Conservation (phyloP, 2,797 vertebrate species). For the Macrochelys suwanniensis region DNA sequence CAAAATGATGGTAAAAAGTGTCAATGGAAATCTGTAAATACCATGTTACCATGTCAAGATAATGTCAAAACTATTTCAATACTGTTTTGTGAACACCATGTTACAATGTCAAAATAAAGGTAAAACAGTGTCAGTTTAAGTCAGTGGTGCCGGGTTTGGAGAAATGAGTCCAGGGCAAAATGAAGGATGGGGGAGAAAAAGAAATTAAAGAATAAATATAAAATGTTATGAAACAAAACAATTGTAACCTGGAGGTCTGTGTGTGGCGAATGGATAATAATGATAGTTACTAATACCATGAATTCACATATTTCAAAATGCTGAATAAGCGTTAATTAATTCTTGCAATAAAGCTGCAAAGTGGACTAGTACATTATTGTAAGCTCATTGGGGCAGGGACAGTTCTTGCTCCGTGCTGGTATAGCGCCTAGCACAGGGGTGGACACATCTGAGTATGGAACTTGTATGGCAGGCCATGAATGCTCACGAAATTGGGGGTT, state of each 20-base stretch:
- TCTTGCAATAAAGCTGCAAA: not conserved
- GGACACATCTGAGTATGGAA: too few relatives aligned
- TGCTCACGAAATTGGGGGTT: too few relatives aligned
- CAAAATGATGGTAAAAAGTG: constrained; percentile 46
- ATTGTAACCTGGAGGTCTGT: not conserved
- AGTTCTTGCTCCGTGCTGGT: not conserved
- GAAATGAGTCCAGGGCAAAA: not conserved
- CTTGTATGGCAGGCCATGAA: too few relatives aligned
- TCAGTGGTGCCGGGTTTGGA: not conserved
- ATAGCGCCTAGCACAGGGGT: not conserved
- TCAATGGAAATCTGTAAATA: constrained; percentile 34
- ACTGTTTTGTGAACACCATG: constrained; percentile 26
- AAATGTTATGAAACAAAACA: not conserved
- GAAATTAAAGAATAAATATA: not conserved
- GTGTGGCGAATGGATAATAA: not conserved
- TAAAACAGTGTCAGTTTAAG: not conserved
- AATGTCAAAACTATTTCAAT: constrained; percentile 43
- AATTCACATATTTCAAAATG: not conserved
- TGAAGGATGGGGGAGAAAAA: not conserved
- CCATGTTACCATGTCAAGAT: constrained; percentile 10
- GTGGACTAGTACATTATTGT: not conserved
- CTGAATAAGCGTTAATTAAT: not conserved
- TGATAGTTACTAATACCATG: not conserved
- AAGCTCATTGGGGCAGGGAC: not conserved
- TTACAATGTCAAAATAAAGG: constrained; percentile 46